Evolutionary conservation across 2,797 vertebrate genomes (phyloP).

Genomic region (Thamnophis elegans): DNA sequence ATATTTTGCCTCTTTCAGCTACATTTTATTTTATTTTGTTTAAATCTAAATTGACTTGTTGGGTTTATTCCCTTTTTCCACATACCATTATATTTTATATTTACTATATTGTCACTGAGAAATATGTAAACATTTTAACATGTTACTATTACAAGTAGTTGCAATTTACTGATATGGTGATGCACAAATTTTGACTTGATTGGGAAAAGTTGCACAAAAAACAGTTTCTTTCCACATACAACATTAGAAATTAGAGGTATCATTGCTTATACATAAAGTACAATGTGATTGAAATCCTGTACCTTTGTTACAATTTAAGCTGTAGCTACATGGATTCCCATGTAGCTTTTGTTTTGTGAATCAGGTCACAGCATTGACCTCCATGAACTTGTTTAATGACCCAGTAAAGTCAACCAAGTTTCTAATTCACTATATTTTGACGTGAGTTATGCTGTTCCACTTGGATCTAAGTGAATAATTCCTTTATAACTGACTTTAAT

Average conservation of each 20-base stretch:
- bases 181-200: background rate
- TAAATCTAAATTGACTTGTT: conserved; percentile 22
- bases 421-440: background rate
- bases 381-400: background rate
- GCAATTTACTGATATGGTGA: background rate
- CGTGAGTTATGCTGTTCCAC: background rate
- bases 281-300: background rate
- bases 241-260: background rate
- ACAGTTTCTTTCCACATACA: background rate
- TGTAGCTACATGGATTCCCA: background rate
- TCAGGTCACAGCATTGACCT: background rate
- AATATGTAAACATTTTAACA: background rate
- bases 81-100: background rate
- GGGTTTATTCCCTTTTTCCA: background rate
- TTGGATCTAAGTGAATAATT: background rate
- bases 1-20: conserved; percentile 13
- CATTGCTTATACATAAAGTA: background rate
- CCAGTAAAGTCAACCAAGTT: background rate
- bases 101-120: accelerated
- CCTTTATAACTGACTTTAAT: background rate
- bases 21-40: background rate
- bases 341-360: background rate
- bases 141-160: background rate
- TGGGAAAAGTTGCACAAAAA: background rate
- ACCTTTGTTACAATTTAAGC: background rate